Conservation (phyloP, 2,797 vertebrate genomes). For the Salarias fasciatus region DNA sequence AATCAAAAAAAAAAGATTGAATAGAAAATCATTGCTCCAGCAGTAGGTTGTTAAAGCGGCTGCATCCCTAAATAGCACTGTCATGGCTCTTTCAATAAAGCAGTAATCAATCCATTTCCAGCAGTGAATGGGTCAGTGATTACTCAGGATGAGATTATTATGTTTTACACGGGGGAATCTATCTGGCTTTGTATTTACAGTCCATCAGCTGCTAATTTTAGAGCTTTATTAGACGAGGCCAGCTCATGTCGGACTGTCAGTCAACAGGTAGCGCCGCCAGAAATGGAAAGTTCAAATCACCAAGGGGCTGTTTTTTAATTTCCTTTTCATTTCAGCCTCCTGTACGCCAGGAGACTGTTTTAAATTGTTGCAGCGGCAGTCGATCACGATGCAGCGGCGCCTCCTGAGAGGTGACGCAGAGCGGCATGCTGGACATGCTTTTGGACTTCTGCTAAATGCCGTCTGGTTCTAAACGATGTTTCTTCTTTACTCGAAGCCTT, state of each 20-base stretch:
- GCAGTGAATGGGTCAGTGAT: constrained; percentile 70
- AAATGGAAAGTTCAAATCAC: no score
- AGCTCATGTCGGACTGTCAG: constrained; percentile 48
- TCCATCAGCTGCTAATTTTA: constrained; percentile 85
- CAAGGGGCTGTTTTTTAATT: no score
- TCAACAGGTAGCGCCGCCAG: no score
- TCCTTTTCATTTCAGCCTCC: no score
- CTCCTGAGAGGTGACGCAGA: no score
- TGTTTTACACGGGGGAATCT: constrained; percentile 81
- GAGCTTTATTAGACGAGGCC: constrained; percentile 74
- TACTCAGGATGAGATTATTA: constrained; percentile 79
- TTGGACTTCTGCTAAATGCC: no score
- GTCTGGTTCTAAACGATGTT: no score
- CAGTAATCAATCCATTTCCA: constrained; percentile 63
- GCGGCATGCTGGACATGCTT: no score
- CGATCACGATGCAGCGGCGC: no score
- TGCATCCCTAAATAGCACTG: constrained; percentile 41
- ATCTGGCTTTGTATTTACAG: constrained; percentile 85
- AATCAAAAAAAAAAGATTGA: constrained; percentile 54
- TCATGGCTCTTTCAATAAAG: constrained; percentile 59
- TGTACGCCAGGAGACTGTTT: no score
- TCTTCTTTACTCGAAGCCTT: neutral
- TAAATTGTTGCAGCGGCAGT: no score
- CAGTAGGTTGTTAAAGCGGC: constrained; percentile 40
- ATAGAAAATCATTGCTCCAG: constrained; percentile 26